phyloP scores from a whole-genome alignment of 2,113 vertebrate species.

The Perca schrenkii region DNA sequence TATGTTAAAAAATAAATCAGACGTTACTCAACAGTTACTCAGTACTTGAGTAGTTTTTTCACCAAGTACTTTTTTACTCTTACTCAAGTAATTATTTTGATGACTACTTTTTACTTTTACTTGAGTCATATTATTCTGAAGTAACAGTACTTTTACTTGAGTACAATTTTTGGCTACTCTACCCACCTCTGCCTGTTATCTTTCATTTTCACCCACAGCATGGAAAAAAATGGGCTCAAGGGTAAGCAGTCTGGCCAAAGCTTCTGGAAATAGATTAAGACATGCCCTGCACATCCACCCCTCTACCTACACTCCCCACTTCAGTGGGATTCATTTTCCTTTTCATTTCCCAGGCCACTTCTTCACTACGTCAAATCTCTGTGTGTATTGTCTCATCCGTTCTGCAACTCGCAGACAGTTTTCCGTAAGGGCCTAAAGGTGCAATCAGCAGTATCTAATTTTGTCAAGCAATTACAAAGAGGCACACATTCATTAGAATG shows the following conservation, averaged over 20 bases:
- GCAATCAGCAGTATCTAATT: slow-evolving; percentile 47
- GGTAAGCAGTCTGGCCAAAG: slow-evolving; percentile 68
- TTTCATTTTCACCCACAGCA: slow-evolving; percentile 71
- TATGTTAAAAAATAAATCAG: too few species aligned
- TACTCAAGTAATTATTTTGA: too few species aligned
- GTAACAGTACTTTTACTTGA: too few species aligned
- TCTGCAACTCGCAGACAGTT: slow-evolving; percentile 26
- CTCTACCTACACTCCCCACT: slow-evolving; percentile 54
- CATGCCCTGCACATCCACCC: slow-evolving; percentile 58
- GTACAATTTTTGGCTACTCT: too few species aligned
- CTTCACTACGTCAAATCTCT: slow-evolving; percentile 50
- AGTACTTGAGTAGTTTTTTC: too few species aligned
- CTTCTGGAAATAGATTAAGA: slow-evolving; percentile 80
- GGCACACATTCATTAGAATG: slow-evolving; percentile 9
- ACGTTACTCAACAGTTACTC: too few species aligned
- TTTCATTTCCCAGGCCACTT: slow-evolving; percentile 71
- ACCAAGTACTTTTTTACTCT: too few species aligned
- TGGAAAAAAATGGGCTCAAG: slow-evolving; percentile 69
- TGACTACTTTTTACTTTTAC: too few species aligned
- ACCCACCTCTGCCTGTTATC: slow-evolving; percentile 76
- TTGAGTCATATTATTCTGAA: too few species aligned
- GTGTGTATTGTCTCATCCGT: slow-evolving; percentile 48
- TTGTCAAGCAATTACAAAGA: slow-evolving; percentile 50
- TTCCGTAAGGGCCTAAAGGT: slow-evolving; percentile 29
- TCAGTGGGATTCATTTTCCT: slow-evolving; percentile 74